Evolutionary conservation across 2,797 vertebrate genomes (phyloP).

Genomic region (Catostomus latipinnis): DNA sequence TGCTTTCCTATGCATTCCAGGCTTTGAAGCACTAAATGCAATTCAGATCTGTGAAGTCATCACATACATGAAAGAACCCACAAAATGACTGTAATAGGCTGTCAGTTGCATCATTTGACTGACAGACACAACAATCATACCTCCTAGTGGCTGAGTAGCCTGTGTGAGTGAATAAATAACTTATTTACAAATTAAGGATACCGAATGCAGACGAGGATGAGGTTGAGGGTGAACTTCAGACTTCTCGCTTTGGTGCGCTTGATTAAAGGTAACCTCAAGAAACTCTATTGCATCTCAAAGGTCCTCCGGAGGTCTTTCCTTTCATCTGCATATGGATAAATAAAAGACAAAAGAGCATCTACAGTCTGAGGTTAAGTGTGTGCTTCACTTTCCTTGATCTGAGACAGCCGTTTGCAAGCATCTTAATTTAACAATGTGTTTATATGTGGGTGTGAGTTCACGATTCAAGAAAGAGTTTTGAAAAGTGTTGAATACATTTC

Average conservation of each 20-base stretch:
- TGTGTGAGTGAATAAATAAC: conserved; percentile 5
- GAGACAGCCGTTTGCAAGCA: conserved; percentile 33
- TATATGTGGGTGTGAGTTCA: conserved; percentile 26
- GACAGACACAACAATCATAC: conserved; percentile 41
- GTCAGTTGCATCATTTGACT: conserved; percentile 19
- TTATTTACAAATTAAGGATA: conserved; percentile 5
- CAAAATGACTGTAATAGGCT: conserved; percentile 38
- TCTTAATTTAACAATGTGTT: conserved; percentile 35
- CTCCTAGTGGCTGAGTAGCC: conserved; percentile 23
- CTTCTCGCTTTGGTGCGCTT: conserved; percentile 46
- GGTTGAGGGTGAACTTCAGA: conserved; percentile 49
- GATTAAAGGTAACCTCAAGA: conserved; percentile 58
- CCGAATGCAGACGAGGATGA: conserved; percentile 33
- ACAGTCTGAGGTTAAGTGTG: conserved; percentile 45
- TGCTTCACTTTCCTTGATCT: conserved; percentile 43
- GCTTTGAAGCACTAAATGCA: conserved; percentile 34
- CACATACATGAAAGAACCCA: conserved; percentile 48
- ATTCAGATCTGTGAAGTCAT: conserved; percentile 26
- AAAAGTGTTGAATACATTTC: not conserved
- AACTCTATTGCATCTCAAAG: conserved; percentile 43
- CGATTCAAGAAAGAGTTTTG: not conserved
- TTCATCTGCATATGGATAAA: conserved; percentile 59
- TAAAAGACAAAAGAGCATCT: conserved; percentile 43
- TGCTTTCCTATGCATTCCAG: conserved; percentile 2
- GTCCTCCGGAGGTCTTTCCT: conserved; percentile 50